Conservation (phyloP, 2,113 vertebrate genomes). For the Pteropus alecto region DNA sequence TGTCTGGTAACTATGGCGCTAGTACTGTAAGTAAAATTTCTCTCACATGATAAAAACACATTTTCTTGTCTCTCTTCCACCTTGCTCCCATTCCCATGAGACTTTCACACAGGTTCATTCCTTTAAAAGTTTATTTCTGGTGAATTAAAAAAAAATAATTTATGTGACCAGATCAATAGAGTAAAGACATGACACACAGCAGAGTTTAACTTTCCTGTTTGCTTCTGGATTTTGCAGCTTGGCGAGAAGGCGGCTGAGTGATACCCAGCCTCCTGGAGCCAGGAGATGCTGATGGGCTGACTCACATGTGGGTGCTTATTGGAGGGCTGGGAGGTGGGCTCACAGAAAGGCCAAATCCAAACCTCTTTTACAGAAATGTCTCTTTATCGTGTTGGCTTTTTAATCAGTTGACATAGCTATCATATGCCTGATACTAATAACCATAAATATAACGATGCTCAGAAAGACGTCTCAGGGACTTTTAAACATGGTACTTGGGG, state of each 20-base stretch:
- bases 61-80: not conserved
- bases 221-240: not conserved
- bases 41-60: not conserved
- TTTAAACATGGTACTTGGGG: not conserved
- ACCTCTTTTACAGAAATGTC: not conserved
- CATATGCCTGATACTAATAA: not conserved
- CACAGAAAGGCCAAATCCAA: not conserved
- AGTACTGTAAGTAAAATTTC: not conserved
- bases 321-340: not conserved
- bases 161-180: conserved; percentile 88
- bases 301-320: rapidly evolving
- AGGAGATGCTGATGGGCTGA: rapidly evolving
- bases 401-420: not conserved
- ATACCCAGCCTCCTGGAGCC: not conserved
- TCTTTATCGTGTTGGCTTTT: not conserved
- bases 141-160: conserved; percentile 93
- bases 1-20: rapidly evolving
- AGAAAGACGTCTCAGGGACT: not conserved
- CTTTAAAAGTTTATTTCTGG: conserved; percentile 84
- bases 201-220: not conserved
- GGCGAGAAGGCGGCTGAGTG: not conserved
- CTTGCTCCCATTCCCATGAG: not conserved
- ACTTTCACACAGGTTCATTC: conserved; percentile 58
- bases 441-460: not conserved
- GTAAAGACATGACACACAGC: conserved; percentile 79